Evolutionary conservation across 2,797 vertebrate species (phyloP), one percentile per base, ranked within the genome.

Genomic region (Eulemur rubriventer): DNA sequence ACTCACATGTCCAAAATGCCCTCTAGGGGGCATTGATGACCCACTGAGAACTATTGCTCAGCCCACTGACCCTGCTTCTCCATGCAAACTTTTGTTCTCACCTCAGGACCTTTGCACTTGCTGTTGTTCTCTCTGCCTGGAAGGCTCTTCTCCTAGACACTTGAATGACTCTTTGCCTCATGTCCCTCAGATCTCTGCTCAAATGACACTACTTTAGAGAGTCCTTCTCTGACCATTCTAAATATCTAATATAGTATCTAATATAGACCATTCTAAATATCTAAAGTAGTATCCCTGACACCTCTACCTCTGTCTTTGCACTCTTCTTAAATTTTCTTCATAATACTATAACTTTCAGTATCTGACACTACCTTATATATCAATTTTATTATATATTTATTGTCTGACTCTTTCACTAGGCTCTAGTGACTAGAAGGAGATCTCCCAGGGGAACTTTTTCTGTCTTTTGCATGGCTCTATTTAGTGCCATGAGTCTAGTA

Each of bases 81-180:
- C 41, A 72, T 1, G 7, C 24, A 92, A 89, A 73, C 16, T 10
- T 10, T 70, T 90, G 33, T 75, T 93, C 30, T 41, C 9, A 35
- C 69, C 38, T 46, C 87, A 86, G 75, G 59, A 89, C 46, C 76
- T 75, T 96, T 95, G 80, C 35, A 83, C 43, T 75, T 81, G 76
- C 79, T 28, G 10, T 48, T 50, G 11, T 70, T 89, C 18, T 91
- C n/a, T 59, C 33, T 89, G 10, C 17, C 65, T 89, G 24, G 13
- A 78, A 96, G 33, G 13, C 33, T 91, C 10, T 88, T 75, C 22
- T n/a, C 30, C 24, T 26, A 86, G 24, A 63, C 28, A 86, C 38
- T 35, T 43, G 63, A 59, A 73, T 55, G 41, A 72, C 35, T 38
- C 50, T 57, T 17, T 92, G 3, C 4, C 3, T 76, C n/a, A n/a